Conservation (phyloP, 2,888 invertebrate species). For the Hartigia nigra region DNA sequence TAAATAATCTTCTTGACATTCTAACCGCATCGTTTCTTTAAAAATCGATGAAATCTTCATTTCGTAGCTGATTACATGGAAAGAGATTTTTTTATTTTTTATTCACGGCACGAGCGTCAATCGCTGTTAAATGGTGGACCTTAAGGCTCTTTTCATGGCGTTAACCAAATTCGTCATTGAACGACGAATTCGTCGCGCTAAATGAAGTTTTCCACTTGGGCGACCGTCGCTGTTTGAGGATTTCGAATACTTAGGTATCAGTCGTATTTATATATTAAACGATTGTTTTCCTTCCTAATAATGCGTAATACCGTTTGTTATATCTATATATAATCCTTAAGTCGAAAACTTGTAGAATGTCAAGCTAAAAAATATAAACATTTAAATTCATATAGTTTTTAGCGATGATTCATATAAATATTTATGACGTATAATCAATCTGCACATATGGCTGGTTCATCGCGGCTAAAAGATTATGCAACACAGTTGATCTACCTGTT, state of each 20-base stretch:
- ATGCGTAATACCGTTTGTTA: neutral
- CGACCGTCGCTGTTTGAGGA: neutral
- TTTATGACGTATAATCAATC: too few relatives aligned
- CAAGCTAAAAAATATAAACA: neutral
- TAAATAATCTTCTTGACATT: neutral
- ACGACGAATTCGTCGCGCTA: neutral
- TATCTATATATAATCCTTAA: neutral
- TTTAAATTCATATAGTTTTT: neutral
- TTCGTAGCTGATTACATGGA: neutral
- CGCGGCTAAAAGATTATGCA: too few relatives aligned
- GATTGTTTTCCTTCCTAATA: neutral
- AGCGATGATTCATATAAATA: too few relatives aligned
- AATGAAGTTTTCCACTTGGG: slow-evolving; percentile 5
- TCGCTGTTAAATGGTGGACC: neutral
- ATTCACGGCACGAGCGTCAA: neutral
- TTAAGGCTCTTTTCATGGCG: neutral
- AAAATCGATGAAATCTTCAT: neutral
- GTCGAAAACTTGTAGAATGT: neutral
- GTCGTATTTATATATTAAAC: neutral
- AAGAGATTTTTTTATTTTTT: neutral
- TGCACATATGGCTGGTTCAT: neutral
- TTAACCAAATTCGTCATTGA: neutral
- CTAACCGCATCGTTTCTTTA: neutral
- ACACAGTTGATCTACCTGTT: neutral
- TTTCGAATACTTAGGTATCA: neutral